Conservation (phyloP, 1,140 invertebrate species). For the Wasmannia auropunctata region DNA sequence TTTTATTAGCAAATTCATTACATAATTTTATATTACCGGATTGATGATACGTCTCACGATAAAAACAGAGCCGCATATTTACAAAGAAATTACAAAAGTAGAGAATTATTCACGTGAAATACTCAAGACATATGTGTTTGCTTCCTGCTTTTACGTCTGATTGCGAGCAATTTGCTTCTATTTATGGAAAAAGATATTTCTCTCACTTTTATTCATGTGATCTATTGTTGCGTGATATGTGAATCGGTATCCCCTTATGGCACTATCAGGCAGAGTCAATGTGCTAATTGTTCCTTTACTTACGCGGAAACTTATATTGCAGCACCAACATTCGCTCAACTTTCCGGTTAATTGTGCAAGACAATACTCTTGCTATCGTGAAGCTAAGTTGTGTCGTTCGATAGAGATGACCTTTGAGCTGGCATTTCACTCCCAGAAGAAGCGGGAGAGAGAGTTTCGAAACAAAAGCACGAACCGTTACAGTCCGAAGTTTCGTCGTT, state of each 20-base stretch:
- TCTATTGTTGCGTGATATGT: conserved; percentile 15
- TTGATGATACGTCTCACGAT: neutral
- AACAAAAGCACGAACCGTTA: neutral
- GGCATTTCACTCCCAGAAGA: conserved; percentile 63
- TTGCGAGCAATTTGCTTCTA: neutral
- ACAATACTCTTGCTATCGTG: conserved; percentile 46
- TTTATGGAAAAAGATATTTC: conserved; percentile 10
- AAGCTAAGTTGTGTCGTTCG: conserved; percentile 58
- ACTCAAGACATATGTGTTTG: neutral
- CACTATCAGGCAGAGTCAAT: neutral
- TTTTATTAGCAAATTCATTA: neutral
- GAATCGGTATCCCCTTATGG: neutral
- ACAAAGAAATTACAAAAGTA: neutral
- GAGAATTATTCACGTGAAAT: conserved; percentile 1
- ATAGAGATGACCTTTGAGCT: conserved; percentile 65
- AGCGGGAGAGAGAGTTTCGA: conserved; percentile 28
- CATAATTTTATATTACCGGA: neutral
- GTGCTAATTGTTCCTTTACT: neutral
- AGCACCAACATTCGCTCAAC: neutral
- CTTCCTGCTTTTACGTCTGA: neutral
- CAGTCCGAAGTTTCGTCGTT: neutral
- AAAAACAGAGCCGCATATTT: neutral
- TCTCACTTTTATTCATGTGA: neutral
- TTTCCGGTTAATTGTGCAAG: conserved; percentile 42
- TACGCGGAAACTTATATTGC: neutral